Base-by-base conservation (phyloP, 2,797 vertebrate genomes). In the Poecilia picta region DNA sequence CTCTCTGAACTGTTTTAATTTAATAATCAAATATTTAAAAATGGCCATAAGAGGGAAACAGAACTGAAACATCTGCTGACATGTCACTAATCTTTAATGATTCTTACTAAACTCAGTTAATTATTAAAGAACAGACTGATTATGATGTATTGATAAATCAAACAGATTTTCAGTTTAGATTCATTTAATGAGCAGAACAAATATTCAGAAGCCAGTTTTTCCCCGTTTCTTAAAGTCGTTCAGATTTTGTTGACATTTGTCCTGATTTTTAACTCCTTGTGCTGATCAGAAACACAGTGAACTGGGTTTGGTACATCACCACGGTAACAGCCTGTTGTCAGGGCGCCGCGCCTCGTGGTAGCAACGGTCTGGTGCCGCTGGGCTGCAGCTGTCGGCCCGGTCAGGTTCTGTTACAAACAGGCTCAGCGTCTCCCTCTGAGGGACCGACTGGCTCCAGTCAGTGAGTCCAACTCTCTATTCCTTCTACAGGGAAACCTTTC, bases 341-440 rank as follows among this genome's bases (percentile, higher is more conserved):
- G 49, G 53, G 33, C 39, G 71, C 8, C 46, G 18, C 13, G 47
- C 76, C 82, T 76, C 28, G 73, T 18, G 36, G 66, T 64, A 49
- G 46, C 78, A n/a, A 7, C 8, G 4, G 62, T 79, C 72, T 79
- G 84, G 53, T 75, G 74, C 7, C 73, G 89, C 77, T 6, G 23
- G 46, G 55, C 74, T 84, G 89, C 93, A 93, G 93, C 89, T 93
- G 92, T 90, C 82, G 53, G 75, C 66, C 71, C 1, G 59, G 80
- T 88, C 90, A 75, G 88, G 75, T 90, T 81, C 79, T 74, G 90
- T 95, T 94, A 92, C 90, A 82, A 46, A 89, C 85, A 83, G 84
- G 73, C 59, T 74, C 77, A 57, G 76, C 76, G 39, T 72, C 66
- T 70, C 39, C 25, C 33, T 41, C 33, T 25, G 8, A 68, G 15